Evolutionary conservation across 2,113 vertebrate species (phyloP).

Genomic region (Albula goreensis): DNA sequence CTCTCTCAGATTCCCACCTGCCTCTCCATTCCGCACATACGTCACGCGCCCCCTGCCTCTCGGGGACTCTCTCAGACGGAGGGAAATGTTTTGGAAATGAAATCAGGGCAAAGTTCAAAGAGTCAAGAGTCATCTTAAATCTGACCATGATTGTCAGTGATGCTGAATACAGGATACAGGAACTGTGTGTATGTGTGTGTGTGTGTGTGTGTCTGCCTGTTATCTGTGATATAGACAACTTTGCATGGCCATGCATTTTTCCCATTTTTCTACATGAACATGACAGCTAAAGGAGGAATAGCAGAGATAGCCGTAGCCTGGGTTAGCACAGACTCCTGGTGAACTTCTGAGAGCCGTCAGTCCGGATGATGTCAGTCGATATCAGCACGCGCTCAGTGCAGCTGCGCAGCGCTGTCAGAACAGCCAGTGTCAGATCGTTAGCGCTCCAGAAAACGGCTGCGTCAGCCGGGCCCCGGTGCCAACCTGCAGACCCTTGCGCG

Average conservation of each 20-base stretch:
- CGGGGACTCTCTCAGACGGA: not conserved
- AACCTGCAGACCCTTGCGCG: slow-evolving; percentile 43
- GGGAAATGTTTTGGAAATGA: not conserved
- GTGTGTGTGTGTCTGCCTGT: not conserved
- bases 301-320: not conserved
- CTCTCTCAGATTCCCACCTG: not conserved
- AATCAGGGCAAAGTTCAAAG: not conserved
- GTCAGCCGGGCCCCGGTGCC: slow-evolving; percentile 56
- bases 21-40: not conserved
- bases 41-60: not conserved
- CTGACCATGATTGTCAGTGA: not conserved
- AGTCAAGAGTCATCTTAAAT: not conserved
- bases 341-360: slow-evolving; percentile 55
- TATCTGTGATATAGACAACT: not conserved
- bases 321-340: not conserved
- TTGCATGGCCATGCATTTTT: not conserved
- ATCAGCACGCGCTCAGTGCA: slow-evolving; percentile 60
- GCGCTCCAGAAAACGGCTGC: slow-evolving; percentile 37
- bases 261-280: not conserved
- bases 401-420: slow-evolving; percentile 61
- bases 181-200: no score
- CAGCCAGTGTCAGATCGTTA: slow-evolving; percentile 69
- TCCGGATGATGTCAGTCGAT: slow-evolving; percentile 55
- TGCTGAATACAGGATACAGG: not conserved
- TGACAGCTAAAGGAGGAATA: not conserved